Evolutionary conservation across 2,888 invertebrate species (phyloP).

Genomic region (Chorisops tibialis): DNA sequence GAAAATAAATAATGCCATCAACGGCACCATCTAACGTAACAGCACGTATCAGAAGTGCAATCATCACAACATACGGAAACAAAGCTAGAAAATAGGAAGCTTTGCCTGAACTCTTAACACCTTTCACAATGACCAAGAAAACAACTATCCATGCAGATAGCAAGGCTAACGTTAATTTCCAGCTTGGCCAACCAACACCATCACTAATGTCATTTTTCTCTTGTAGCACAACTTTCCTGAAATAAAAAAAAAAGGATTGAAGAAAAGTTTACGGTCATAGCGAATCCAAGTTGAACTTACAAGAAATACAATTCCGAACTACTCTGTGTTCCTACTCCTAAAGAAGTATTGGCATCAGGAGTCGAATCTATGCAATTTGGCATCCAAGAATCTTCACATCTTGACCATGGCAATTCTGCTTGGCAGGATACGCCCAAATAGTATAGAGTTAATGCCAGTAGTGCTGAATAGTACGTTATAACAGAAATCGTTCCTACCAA

Average conservation of each 20-base stretch:
- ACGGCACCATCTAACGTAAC: conserved; percentile 66
- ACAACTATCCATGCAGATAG: conserved; percentile 66
- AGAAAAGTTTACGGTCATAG: too few species aligned
- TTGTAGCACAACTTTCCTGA: conserved; percentile 55
- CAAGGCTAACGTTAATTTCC: conserved; percentile 66
- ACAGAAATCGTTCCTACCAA: conserved; percentile 62
- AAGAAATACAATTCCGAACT: conserved; percentile 61
- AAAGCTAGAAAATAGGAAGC: conserved; percentile 86
- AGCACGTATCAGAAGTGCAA: conserved; percentile 67
- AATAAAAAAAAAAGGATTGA: conserved; percentile 26
- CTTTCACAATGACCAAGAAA: conserved; percentile 66
- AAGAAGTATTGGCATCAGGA: conserved; percentile 1
- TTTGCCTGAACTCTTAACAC: conserved; percentile 76
- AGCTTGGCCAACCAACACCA: conserved; percentile 59
- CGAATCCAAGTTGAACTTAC: conserved; percentile 46
- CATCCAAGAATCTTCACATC: conserved; percentile 55
- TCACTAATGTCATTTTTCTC: conserved; percentile 51
- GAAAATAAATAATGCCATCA: conserved; percentile 72
- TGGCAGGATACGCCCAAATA: conserved; percentile 72
- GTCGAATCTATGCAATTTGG: conserved; percentile 42
- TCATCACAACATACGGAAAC: conserved; percentile 77
- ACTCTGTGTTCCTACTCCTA: conserved; percentile 45
- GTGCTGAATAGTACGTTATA: conserved; percentile 71
- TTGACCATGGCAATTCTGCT: conserved; percentile 68
- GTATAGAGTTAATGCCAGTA: conserved; percentile 70